Base-by-base conservation (phyloP, 2,888 invertebrate species). In the Agonopterix subpropinquella region DNA sequence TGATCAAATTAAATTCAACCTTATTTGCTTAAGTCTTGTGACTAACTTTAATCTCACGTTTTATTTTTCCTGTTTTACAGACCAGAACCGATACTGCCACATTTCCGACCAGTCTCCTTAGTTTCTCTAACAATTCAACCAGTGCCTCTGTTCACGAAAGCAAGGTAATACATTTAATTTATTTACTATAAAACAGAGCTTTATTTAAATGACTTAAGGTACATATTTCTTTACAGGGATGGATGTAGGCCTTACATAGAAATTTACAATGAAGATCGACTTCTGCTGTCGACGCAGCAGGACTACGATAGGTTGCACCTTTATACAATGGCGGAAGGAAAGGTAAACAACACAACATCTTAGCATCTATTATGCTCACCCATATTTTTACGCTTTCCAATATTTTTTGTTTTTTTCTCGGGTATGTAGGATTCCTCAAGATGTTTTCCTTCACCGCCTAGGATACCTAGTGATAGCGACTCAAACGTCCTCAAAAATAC, bases 161-260 rank as follows among this genome's bases (percentile, higher is more conserved):
- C 95, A 51, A 93, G 93, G 94, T 93, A 80, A 78, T 65, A 49
- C 11, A 28, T 28, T 28, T 28, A 28, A 28, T 28, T 18, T 18
- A 18, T 18, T 18, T 18, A 28, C 5, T 28, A 7, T 5, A 28
- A 28, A 28, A 8, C 8, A 39, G n/a, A n/a, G 39, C 39, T 39
- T 39, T n/a, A 39, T 10, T 39, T 39, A 39, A 39, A 39, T 39
- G 4, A 39, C 7, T 11, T 37, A 36, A 9, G 2, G 13, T 18
- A 45, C 7, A 47, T 43, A 47, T 39, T 18, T 36, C 11, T 42
- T 42, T 36, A 41, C 73, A 94, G 95, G 59, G 98, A 97, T 80
- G 98, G 98, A 1, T 98, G 98, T 73, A 91, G 98, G 52, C 97
- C 98, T 5, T 98, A 95, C 77, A 91, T 97, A 49, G 98, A 98